These are phyloP conservation scores for Theretra japonica DNA, from an alignment of 2,888 invertebrate genomes.

Conservation along the genomic window DNA sequence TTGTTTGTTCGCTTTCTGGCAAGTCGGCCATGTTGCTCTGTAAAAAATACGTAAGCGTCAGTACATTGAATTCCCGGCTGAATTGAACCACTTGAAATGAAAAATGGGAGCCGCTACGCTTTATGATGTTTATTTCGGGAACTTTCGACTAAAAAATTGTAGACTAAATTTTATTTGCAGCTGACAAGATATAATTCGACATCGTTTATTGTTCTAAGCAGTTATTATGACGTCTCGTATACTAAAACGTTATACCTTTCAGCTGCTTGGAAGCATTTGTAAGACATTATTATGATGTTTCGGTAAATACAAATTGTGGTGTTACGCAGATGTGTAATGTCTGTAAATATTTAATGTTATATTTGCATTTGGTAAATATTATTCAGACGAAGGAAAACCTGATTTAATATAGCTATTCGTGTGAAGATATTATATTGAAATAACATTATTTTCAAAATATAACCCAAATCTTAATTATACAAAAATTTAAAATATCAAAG, in stretches of 20 bases:
- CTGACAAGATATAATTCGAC: neutral
- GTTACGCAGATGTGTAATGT: neutral
- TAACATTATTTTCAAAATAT: too few species aligned
- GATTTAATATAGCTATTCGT: neutral
- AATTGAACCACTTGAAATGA: constrained; percentile 11
- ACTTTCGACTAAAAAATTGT: neutral
- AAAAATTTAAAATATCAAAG: too few species aligned
- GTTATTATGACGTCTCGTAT: constrained; percentile 8
- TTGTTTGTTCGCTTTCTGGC: constrained; percentile 53
- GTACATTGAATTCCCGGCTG: neutral
- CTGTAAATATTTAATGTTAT: neutral
- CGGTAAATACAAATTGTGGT: neutral
- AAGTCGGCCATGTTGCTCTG: constrained; percentile 71
- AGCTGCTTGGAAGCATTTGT: neutral
- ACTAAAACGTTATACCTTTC: constrained; percentile 1
- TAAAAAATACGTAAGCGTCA: constrained; percentile 41
- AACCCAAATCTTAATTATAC: too few species aligned
- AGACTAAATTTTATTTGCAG: neutral
- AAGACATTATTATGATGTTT: neutral
- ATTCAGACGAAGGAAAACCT: neutral
- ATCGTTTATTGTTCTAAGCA: neutral
- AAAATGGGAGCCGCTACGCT: neutral
- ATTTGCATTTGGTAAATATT: neutral
- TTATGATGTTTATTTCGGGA: neutral
- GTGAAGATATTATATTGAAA: too few species aligned